Percentiles rank a stretch among this genome's conserved stretches.
Conservation (phyloP, 2,113 vertebrate genomes). For the Speoplatyrhinus poulsoni region DNA sequence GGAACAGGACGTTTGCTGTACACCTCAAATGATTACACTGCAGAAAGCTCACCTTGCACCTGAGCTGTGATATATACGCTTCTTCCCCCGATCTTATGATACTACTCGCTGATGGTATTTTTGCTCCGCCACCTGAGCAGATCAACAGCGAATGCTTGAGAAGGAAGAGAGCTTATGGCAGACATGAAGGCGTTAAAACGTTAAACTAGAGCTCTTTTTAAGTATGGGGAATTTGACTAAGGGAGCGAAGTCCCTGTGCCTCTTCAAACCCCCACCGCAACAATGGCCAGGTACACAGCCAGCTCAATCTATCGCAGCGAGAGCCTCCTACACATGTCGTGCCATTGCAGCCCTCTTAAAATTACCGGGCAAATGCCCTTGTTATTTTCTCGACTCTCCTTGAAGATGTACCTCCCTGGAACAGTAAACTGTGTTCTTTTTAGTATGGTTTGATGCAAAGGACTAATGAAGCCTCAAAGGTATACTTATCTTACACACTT, state of each 20-base stretch:
- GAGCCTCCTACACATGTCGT: slow-evolving; percentile 56
- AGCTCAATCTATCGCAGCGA: slow-evolving; percentile 52
- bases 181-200: background rate
- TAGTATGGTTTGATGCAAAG: slow-evolving; percentile 51
- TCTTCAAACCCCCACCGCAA: slow-evolving; percentile 60
- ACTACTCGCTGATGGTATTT: slow-evolving; percentile 34
- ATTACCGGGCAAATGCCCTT: slow-evolving; percentile 61
- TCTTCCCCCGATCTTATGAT: slow-evolving; percentile 31
- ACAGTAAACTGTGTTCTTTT: slow-evolving; percentile 60
- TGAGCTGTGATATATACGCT: slow-evolving; percentile 19
- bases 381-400: slow-evolving; percentile 20
- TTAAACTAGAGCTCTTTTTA: slow-evolving; percentile 16
- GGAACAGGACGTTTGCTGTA: slow-evolving; percentile 33
- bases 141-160: slow-evolving; percentile 31
- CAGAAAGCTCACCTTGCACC: slow-evolving; percentile 20
- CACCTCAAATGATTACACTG: slow-evolving; percentile 42
- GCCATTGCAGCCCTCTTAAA: slow-evolving; percentile 47
- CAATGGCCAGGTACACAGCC: slow-evolving; percentile 56
- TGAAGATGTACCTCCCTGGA: slow-evolving; percentile 14
- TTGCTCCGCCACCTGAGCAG: slow-evolving; percentile 20
- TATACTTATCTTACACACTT: slow-evolving; percentile 52
- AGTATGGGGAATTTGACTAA: slow-evolving; percentile 18
- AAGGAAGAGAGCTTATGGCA: slow-evolving; percentile 16
- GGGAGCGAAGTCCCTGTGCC: slow-evolving; percentile 48
- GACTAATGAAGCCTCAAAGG: slow-evolving; percentile 70